phyloP scores from a whole-genome alignment of 1,140 invertebrate genomes.

The Leptopilina boulardi region DNA sequence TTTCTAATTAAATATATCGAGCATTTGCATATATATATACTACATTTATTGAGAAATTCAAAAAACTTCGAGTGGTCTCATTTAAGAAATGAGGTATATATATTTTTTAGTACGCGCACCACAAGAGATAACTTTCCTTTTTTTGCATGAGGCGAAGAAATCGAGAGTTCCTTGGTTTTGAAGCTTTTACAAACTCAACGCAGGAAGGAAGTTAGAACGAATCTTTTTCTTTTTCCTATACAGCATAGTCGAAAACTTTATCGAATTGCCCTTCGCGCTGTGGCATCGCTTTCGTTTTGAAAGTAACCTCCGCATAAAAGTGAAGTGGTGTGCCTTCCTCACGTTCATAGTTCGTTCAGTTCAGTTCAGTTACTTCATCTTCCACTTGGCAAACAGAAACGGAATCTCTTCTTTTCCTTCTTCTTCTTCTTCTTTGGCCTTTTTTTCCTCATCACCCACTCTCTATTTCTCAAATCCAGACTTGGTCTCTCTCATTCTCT shows the following conservation, averaged over 20 bases:
- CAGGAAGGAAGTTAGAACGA: constrained; percentile 13
- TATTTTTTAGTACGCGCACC: background rate
- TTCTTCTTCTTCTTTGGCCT: background rate
- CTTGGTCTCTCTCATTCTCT: background rate
- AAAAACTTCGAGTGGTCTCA: background rate
- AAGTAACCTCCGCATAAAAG: constrained; percentile 6
- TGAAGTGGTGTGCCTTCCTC: constrained; percentile 26
- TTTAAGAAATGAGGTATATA: background rate
- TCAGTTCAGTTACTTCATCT: constrained; percentile 29
- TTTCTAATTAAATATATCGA: too few relatives aligned
- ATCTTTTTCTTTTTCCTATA: constrained; percentile 12
- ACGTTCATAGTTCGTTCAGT: constrained; percentile 31
- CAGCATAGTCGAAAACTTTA: constrained; percentile 19
- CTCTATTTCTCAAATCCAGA: constrained; percentile 37
- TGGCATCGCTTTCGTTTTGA: constrained; percentile 21
- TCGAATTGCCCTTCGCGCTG: constrained; percentile 29
- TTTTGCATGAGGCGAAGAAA: background rate
- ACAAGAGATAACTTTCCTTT: background rate
- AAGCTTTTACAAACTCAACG: background rate
- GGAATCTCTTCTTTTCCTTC: constrained; percentile 5
- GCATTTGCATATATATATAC: too few relatives aligned
- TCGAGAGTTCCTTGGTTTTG: constrained; percentile 15
- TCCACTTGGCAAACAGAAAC: constrained; percentile 30
- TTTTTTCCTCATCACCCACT: constrained; percentile 21
- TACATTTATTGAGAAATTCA: background rate